phyloP scores from a whole-genome alignment of 2,888 invertebrate genomes.

The Ashinkailepas kermadecensis region DNA sequence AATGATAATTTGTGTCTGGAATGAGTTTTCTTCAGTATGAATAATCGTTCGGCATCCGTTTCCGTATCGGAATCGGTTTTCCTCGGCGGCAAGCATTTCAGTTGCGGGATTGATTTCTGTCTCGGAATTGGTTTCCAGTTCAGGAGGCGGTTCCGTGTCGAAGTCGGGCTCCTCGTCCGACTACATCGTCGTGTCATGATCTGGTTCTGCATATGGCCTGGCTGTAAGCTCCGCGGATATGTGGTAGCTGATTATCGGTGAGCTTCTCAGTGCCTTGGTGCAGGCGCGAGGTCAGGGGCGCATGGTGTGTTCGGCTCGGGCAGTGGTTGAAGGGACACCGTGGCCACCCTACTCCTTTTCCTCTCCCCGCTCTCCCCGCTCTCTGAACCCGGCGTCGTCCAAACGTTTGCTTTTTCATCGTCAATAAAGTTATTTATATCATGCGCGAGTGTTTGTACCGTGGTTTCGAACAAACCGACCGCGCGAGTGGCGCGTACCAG shows the following conservation, averaged over 20 bases:
- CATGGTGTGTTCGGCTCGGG: background rate
- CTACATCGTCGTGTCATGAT: too few relatives aligned
- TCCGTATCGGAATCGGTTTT: too few relatives aligned
- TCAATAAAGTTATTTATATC: conserved; percentile 21
- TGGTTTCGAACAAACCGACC: background rate
- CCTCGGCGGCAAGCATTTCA: too few relatives aligned
- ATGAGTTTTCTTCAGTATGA: too few relatives aligned
- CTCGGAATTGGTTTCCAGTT: too few relatives aligned
- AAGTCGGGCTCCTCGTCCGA: too few relatives aligned
- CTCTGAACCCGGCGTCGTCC: too few relatives aligned
- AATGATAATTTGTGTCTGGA: background rate
- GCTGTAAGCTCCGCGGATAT: background rate
- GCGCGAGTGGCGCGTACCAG: background rate
- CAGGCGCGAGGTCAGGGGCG: background rate
- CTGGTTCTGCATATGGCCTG: too few relatives aligned
- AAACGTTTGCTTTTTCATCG: conserved; percentile 5
- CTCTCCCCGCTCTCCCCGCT: background rate
- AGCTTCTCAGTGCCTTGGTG: background rate
- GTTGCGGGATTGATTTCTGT: too few relatives aligned
- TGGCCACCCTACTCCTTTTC: background rate
- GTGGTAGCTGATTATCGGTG: background rate
- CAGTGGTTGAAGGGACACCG: background rate
- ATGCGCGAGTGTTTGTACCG: background rate
- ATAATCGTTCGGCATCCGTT: too few relatives aligned
- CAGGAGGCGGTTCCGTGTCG: too few relatives aligned